Percentiles rank a stretch among this genome's conserved stretches.
Evolutionary conservation across 1,140 invertebrate genomes (phyloP).

Genomic region (Micrasema minimum): DNA sequence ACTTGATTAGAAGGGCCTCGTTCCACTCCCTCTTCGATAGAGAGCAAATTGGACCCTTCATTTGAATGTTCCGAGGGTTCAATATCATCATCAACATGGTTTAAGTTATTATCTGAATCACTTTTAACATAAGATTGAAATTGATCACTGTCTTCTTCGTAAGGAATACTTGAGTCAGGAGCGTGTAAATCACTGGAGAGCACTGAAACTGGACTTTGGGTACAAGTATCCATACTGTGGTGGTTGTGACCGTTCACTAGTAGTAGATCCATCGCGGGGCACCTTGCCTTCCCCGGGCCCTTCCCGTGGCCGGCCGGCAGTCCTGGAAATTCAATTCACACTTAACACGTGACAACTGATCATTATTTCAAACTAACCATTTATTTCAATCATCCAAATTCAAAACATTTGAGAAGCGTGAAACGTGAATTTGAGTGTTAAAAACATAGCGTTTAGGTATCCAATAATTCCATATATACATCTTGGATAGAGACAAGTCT

Average conservation of each 20-base stretch:
- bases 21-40: slow-evolving; percentile 15
- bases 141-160: slow-evolving; percentile 15
- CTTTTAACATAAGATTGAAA: slow-evolving; percentile 24
- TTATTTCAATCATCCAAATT: no score
- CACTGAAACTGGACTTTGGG: slow-evolving; percentile 24
- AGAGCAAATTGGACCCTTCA: slow-evolving; percentile 2
- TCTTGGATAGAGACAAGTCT: no score
- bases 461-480: no score
- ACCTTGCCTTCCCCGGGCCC: slow-evolving; percentile 60
- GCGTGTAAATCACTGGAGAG: slow-evolving; percentile 26
- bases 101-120: slow-evolving; percentile 7
- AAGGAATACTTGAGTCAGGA: slow-evolving; percentile 41
- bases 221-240: slow-evolving; percentile 35
- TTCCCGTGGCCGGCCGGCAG: slow-evolving; percentile 61
- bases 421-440: no score
- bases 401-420: no score
- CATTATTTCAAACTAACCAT: no score
- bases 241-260: slow-evolving; percentile 59
- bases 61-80: slow-evolving; percentile 18
- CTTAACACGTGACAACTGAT: no score
- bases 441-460: no score
- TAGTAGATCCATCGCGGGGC: slow-evolving; percentile 62
- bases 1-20: neutral
- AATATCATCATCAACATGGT: neutral
- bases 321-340: slow-evolving; percentile 63